Percentiles rank a stretch among this genome's conserved stretches.
These are phyloP conservation scores for Willisornis vidua DNA, from an alignment of 2,113 vertebrate species.

Conservation along the genomic window DNA sequence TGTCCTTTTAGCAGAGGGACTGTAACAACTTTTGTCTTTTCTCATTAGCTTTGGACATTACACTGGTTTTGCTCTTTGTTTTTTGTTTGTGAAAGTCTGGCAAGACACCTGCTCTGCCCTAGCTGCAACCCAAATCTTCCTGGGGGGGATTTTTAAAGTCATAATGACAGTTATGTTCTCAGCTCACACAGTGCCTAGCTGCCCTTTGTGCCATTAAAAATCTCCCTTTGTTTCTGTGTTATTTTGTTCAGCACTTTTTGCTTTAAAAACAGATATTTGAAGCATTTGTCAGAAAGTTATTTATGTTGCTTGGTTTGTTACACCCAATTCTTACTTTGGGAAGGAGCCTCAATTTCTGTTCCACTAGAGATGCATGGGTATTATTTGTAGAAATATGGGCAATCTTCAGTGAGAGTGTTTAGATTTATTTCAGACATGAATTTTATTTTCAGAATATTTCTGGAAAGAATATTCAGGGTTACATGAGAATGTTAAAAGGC, in stretches of 20 bases:
- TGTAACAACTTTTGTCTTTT: neutral
- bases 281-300: neutral
- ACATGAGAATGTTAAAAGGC: conserved; percentile 1
- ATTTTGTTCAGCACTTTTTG: neutral
- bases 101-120: neutral
- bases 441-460: neutral
- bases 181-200: conserved; percentile 50
- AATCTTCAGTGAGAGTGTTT: neutral
- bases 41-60: neutral
- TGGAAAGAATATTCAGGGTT: conserved; percentile 2
- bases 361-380: neutral
- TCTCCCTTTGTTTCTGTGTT: conserved; percentile 33
- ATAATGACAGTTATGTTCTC: conserved; percentile 50
- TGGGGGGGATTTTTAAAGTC: conserved; percentile 59
- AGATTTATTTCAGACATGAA: neutral
- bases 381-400: neutral
- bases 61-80: neutral
- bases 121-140: neutral
- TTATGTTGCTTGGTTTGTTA: neutral
- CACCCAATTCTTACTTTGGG: neutral
- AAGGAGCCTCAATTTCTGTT: neutral
- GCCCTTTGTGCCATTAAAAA: conserved; percentile 65
- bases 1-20: neutral
- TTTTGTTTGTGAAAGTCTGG: neutral
- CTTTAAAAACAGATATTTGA: neutral